A percentile compares a stretch with the other conserved stretches of the same genome.
Conservation (phyloP, 2,888 invertebrate genomes). For the Hydriomena furcata region DNA sequence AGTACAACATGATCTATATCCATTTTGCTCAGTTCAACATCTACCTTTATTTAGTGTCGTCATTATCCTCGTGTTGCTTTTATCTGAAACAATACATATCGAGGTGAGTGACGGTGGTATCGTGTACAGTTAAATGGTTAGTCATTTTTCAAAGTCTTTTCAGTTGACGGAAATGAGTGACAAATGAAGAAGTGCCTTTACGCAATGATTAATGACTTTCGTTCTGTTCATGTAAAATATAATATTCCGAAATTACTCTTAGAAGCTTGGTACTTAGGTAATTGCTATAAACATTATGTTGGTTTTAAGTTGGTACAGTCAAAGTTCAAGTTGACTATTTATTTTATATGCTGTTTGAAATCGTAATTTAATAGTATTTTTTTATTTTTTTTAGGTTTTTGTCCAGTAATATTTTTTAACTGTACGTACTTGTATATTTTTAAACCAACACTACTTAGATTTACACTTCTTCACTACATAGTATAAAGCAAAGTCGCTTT, state of each 20-base stretch:
- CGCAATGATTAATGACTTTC: constrained; percentile 63
- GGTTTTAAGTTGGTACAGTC: no score
- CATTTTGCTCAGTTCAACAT: constrained; percentile 64
- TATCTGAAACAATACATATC: constrained; percentile 73
- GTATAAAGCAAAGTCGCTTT: no score
- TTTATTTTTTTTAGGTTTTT: no score
- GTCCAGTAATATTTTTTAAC: no score
- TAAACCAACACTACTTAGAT: no score
- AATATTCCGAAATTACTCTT: constrained; percentile 15
- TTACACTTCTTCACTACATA: no score
- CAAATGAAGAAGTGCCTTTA: constrained; percentile 69
- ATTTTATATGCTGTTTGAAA: no score
- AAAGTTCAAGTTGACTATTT: no score
- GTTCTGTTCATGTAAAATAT: constrained; percentile 41
- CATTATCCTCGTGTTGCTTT: constrained; percentile 53
- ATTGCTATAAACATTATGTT: constrained; percentile 2
- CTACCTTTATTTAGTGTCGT: constrained; percentile 55
- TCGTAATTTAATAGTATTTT: no score
- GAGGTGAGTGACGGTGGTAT: constrained; percentile 37
- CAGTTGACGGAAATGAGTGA: constrained; percentile 60
- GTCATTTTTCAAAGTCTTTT: constrained; percentile 72
- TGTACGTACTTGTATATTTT: no score
- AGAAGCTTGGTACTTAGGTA: not conserved
- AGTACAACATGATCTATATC: constrained; percentile 78
- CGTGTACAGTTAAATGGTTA: constrained; percentile 50